phyloP scores from a whole-genome alignment of 2,797 vertebrate species.

The Zenarchopterus dispar region DNA sequence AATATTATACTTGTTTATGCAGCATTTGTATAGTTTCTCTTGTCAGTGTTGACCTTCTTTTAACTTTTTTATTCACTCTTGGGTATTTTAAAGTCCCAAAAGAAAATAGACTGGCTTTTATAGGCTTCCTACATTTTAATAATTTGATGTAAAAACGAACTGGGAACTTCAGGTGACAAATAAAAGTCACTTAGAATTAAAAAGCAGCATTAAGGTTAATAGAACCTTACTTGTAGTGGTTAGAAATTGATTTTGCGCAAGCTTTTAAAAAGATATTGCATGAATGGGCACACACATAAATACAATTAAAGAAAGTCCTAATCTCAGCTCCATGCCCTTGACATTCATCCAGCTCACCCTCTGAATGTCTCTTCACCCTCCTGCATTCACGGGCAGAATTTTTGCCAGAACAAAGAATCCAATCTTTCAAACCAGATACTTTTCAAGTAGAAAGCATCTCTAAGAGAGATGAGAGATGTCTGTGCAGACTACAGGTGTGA shows the following conservation, averaged over 20 bases:
- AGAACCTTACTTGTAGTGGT: too few relatives aligned
- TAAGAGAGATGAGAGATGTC: slow-evolving; percentile 28
- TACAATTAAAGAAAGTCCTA: neutral
- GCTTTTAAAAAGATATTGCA: too few relatives aligned
- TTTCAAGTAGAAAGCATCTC: slow-evolving; percentile 27
- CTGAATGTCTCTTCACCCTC: neutral
- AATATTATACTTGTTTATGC: neutral
- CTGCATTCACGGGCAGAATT: slow-evolving; percentile 42
- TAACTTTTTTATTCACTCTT: neutral
- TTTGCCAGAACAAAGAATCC: slow-evolving; percentile 36
- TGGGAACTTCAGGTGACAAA: too few relatives aligned
- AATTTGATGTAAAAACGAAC: too few relatives aligned
- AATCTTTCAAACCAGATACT: slow-evolving; percentile 50
- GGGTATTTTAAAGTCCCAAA: neutral
- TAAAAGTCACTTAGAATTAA: too few relatives aligned
- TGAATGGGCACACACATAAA: too few relatives aligned
- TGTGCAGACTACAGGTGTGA: slow-evolving; percentile 9
- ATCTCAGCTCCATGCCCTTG: slow-evolving; percentile 17
- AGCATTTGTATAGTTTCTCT: neutral
- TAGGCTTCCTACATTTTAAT: too few relatives aligned
- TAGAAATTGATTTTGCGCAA: too few relatives aligned
- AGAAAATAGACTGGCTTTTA: too few relatives aligned
- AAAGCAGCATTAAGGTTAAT: too few relatives aligned
- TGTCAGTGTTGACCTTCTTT: too few relatives aligned
- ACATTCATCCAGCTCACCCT: slow-evolving; percentile 36